Evolutionary conservation across 2,113 vertebrate species (phyloP).

Genomic region (Pandion haliaetus): DNA sequence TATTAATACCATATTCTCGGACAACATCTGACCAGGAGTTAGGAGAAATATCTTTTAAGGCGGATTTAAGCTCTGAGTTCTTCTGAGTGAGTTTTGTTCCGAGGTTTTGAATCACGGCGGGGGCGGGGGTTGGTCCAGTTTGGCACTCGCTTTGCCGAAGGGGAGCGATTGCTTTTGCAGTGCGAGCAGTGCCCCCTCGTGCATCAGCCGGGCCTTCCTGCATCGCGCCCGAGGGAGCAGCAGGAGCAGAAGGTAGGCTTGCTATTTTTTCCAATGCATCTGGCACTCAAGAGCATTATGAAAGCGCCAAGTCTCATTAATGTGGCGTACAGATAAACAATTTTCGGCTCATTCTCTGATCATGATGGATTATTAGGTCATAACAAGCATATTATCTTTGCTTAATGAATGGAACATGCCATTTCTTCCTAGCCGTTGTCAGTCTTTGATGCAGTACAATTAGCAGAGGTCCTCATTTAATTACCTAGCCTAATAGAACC

Average conservation of each 20-base stretch:
- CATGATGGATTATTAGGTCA: neutral
- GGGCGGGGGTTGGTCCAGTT: too few relatives aligned
- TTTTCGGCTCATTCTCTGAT: neutral
- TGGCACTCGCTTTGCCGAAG: neutral
- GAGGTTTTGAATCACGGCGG: neutral
- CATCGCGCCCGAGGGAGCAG: neutral
- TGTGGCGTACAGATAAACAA: neutral
- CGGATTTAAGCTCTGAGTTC: neutral
- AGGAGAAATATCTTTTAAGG: neutral
- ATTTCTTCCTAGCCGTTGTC: neutral
- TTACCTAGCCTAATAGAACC: neutral
- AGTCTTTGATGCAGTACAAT: neutral
- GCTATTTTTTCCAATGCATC: neutral
- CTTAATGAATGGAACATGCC: neutral
- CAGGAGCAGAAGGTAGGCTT: neutral
- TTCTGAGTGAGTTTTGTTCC: neutral
- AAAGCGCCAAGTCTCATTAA: neutral
- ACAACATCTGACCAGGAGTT: neutral
- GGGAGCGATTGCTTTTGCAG: neutral
- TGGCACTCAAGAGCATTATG: neutral
- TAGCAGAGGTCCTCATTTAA: constrained; percentile 33
- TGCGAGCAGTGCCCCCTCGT: constrained; percentile 57
- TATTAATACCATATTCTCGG: neutral
- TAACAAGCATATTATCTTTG: neutral
- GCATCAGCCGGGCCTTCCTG: neutral